A percentile compares a stretch with the other conserved stretches of the same genome.
phyloP scores from a whole-genome alignment of 2,888 invertebrate genomes.

The Latheticus oryzae region DNA sequence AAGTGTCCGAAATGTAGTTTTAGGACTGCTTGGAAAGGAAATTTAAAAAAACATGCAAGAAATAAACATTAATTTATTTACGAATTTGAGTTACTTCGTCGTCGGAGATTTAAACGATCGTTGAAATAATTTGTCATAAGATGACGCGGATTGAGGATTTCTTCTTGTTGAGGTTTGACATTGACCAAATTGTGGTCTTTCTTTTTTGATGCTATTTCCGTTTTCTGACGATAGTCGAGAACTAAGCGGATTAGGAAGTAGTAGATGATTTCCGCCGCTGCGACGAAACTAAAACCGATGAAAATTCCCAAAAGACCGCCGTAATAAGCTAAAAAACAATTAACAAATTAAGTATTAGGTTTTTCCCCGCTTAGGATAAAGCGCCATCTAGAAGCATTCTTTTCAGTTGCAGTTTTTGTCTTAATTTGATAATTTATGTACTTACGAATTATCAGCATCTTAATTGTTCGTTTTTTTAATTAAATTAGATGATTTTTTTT shows the following conservation, averaged over 20 bases:
- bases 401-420: too few relatives aligned
- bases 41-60: constrained; percentile 15
- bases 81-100: constrained; percentile 23
- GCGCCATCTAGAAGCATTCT: too few relatives aligned
- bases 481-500: too few relatives aligned
- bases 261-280: constrained; percentile 74
- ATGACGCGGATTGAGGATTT: constrained; percentile 19
- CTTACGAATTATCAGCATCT: too few relatives aligned
- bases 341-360: constrained; percentile 52
- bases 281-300: constrained; percentile 77
- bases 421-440: too few relatives aligned
- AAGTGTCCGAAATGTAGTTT: constrained; percentile 18
- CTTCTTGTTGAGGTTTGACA: constrained; percentile 13
- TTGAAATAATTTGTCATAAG: not conserved
- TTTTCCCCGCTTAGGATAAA: not conserved
- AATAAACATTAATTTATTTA: constrained; percentile 16
- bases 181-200: constrained; percentile 3
- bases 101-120: constrained; percentile 11
- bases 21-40: constrained; percentile 25
- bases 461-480: too few relatives aligned
- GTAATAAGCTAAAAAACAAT: constrained; percentile 72
- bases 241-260: constrained; percentile 70
- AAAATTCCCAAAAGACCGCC: constrained; percentile 78
- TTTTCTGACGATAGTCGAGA: constrained; percentile 17
- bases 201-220: constrained; percentile 1